Base-by-base conservation (phyloP, 2,888 invertebrate species). In the Ommatoiulus sabulosus region DNA sequence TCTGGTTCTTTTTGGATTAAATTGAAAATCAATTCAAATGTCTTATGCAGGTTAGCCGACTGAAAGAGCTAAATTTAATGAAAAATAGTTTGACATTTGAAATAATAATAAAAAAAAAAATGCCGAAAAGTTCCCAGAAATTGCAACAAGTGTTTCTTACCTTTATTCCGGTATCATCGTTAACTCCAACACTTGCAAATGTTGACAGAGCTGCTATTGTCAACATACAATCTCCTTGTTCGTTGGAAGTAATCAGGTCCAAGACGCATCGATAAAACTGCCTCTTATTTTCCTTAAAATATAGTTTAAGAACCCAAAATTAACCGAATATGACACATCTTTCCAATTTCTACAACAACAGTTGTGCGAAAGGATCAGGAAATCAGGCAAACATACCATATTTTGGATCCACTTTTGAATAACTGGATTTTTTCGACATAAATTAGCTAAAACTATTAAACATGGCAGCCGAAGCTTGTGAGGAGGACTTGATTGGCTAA, bases 41-140 rank as follows among this genome's bases (percentile, higher is more conserved):
- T 87, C 52, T 43, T 46, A 17, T 57, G 44, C 2, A 87, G 0
- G 24, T 87, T 87, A 20, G 46, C 63, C 8, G 87, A 35, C n/a
- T 87, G 48, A 87, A 87, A 87, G n/a, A 87, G 87, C 87, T 87
- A 57, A 85, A 44, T 44, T 57, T 24, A 87, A 44, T n/a, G 17
- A 44, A 86, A 86, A 44, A 3, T n/a, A 86, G 3, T 35, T 35
- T 8, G 35, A 35, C n/a, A 20, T 8, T 35, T 48, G 2, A 24
- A 52, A 48, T 7, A 15, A 20, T 35, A 57, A 46, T 24, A 57
- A 35, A 43, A 8, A 43, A 4, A 15, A 35, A 80, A 35, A 17
- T n/a, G 35, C 0, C 35, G n/a, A 57, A 10, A 8, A 43, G 5
- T 17, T 43, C 35, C 35, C 12, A 4, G 15, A n/a, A 35, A 84